Percentiles rank a stretch among this genome's conserved stretches.
Evolutionary conservation across 1,140 invertebrate genomes (phyloP).

Genomic region (Drosophila parvula): DNA sequence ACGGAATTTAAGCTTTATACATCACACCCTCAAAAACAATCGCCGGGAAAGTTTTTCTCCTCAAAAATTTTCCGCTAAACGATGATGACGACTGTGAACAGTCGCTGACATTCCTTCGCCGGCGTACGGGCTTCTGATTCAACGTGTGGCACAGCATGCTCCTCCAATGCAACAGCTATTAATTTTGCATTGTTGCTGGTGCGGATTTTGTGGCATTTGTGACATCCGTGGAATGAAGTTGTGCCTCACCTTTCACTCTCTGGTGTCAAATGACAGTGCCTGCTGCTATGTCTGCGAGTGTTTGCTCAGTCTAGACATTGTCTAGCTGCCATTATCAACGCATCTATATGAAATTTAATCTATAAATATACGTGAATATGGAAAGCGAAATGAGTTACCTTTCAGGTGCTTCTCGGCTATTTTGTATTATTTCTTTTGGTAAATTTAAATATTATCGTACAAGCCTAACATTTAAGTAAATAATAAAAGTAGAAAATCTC

Average conservation of each 20-base stretch:
- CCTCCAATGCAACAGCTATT: constrained; percentile 67
- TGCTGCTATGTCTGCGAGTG: constrained; percentile 27
- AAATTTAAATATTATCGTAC: too few relatives aligned
- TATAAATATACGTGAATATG: constrained; percentile 43
- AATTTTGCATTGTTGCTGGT: constrained; percentile 70
- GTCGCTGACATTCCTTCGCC: constrained; percentile 47
- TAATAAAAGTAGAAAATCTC: too few relatives aligned
- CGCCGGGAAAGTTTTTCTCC: constrained; percentile 41
- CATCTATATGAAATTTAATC: constrained; percentile 78
- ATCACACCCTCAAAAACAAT: not conserved
- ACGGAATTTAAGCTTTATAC: not conserved
- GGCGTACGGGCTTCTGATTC: constrained; percentile 30
- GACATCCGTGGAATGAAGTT: constrained; percentile 63
- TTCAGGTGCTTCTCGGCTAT: not conserved
- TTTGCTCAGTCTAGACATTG: constrained; percentile 68
- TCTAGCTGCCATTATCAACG: constrained; percentile 73
- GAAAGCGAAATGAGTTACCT: not conserved
- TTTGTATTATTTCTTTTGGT: not conserved
- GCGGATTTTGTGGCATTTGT: constrained; percentile 75
- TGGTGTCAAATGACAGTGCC: constrained; percentile 64
- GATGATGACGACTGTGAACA: constrained; percentile 56
- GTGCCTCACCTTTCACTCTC: constrained; percentile 48
- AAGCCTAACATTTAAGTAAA: too few relatives aligned
- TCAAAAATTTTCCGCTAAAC: constrained; percentile 58
- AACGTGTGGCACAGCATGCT: constrained; percentile 10